Evolutionary conservation across 30 jellyfish, hydroid and myxozoan species (phyloP), one percentile per base, ranked within the genome.

Genomic region (Phacellophora camtschatica): DNA sequence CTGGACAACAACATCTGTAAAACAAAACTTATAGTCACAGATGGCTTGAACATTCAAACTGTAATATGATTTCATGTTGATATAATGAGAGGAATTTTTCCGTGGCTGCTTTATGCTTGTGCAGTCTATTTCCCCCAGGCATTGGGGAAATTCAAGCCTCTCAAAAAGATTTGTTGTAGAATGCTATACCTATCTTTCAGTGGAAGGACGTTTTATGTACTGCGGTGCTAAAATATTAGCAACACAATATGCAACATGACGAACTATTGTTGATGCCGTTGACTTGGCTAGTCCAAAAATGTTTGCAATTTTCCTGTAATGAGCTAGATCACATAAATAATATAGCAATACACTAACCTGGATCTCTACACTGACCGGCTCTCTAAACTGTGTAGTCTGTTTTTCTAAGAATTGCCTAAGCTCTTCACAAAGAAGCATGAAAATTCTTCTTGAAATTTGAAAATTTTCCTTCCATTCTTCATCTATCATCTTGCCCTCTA

Each of bases 1-100:
- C 55, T 51, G 64, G 37, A 72, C 56, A 43, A 34, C 75, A 28
- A 50, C 86, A 72, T 72, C 77, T 19, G 36, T 43, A 34, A 72
- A 64, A 36, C 77, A 64, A 32, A 29, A 64, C 33, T 1, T 43
- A 12, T 55, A 55, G 36, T 55, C 39, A 10, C 70, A 55, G 43
- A 12, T 28, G 5, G 86, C 78, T 50, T 72, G 78, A 27, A 72
- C 54, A 72, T 72, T 72, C 64, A 72, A 20, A 50, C 79, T 43
- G 50, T 72, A 33, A n/a, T 34, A 22, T 23, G 55, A 25, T 33
- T 72, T 72, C 57, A 81, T 49, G 70, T 55, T 55, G 70, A 55
- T 55, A 55, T 55, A 55, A n/a, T 55, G 34, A 16, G 70, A 16
- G 39, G 70, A 34, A 28, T 13, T 55, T 6, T 55, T 27, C 23